phyloP scores from a whole-genome alignment of 2,113 vertebrate species.

The Pandion haliaetus region DNA sequence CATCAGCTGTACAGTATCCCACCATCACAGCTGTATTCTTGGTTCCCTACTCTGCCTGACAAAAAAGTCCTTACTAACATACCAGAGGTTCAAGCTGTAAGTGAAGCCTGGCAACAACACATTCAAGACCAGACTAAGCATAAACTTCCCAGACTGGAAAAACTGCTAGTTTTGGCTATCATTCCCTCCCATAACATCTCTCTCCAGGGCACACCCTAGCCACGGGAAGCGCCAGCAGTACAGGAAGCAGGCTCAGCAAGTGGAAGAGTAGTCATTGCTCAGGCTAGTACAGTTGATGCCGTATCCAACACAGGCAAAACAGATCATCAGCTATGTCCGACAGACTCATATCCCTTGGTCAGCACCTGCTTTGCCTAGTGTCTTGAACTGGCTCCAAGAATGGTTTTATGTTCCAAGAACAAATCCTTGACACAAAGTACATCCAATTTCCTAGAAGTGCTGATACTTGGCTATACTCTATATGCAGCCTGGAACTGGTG shows the following conservation, averaged over 20 bases:
- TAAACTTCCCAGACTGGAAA: not conserved
- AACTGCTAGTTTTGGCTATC: not conserved
- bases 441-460: not conserved
- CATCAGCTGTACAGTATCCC: not conserved
- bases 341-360: not conserved
- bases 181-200: not conserved
- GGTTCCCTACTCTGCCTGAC: not conserved
- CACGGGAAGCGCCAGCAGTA: not conserved
- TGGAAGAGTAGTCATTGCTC: not conserved
- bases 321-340: not conserved
- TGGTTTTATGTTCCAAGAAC: not conserved
- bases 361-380: not conserved
- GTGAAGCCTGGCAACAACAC: not conserved
- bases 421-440: not conserved
- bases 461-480: not conserved
- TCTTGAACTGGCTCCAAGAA: not conserved
- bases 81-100: not conserved
- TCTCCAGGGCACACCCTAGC: not conserved
- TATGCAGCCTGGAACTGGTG: not conserved
- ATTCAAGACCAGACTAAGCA: not conserved
- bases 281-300: not conserved
- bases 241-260: not conserved
- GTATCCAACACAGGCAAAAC: not conserved
- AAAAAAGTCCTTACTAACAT: not conserved
- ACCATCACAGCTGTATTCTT: not conserved